Percentiles rank a stretch among this genome's conserved stretches.
These are phyloP conservation scores for Ceyx margarethae DNA, from an alignment of 2,113 vertebrate species.

Conservation along the genomic window DNA sequence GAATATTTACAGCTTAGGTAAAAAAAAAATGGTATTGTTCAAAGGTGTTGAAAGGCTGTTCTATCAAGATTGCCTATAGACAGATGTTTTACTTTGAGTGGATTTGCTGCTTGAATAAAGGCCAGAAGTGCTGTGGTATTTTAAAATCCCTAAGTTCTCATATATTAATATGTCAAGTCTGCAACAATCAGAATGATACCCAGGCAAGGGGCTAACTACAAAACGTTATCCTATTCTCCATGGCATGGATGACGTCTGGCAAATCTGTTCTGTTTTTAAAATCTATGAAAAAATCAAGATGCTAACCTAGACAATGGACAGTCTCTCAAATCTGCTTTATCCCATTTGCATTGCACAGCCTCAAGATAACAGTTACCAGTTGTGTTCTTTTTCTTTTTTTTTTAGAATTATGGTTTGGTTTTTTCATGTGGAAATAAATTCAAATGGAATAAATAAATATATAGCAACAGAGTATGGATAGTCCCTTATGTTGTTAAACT, in stretches of 20 bases:
- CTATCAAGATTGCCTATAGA: not conserved
- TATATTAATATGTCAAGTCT: not conserved
- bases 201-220: not conserved
- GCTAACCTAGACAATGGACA: not conserved
- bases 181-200: not conserved
- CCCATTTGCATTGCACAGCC: not conserved
- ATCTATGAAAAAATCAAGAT: not conserved
- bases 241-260: not conserved
- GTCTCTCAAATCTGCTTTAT: not conserved
- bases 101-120: constrained; percentile 19
- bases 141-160: not conserved
- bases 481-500: not conserved
- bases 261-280: not conserved
- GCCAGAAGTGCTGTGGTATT: not conserved
- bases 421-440: not conserved
- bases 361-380: not conserved
- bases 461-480: fast-evolving
- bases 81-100: not conserved
- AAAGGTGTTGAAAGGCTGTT: not conserved
- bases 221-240: not conserved
- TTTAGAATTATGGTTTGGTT: not conserved
- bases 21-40: not conserved
- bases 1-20: not conserved
- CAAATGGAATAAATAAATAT: not conserved
- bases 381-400: fast-evolving